phyloP scores from a whole-genome alignment of 1,140 invertebrate species.

The Atta texana region DNA sequence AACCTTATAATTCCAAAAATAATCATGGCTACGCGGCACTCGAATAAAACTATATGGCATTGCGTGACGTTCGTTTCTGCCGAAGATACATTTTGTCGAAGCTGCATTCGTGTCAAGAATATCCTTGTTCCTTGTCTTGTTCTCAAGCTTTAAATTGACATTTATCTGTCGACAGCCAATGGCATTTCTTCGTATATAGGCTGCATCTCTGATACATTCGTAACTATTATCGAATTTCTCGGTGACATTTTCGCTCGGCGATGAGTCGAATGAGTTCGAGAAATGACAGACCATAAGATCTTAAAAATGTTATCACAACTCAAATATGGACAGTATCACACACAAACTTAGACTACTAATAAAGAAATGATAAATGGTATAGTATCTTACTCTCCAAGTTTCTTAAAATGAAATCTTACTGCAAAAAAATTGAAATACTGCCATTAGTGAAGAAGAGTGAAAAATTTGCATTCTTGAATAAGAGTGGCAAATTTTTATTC shows the following conservation, averaged over 20 bases:
- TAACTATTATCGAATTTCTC: constrained; percentile 52
- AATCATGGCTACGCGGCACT: not conserved
- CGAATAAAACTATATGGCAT: constrained; percentile 5
- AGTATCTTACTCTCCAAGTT: too few species aligned
- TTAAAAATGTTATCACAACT: constrained; percentile 31
- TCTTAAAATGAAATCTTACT: too few species aligned
- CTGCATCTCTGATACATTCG: constrained; percentile 1
- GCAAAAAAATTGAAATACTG: too few species aligned
- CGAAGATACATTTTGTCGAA: constrained; percentile 1
- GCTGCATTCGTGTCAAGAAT: not conserved
- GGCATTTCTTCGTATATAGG: not conserved
- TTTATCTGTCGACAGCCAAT: constrained; percentile 46
- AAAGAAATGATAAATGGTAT: not conserved
- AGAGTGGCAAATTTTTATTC: too few species aligned
- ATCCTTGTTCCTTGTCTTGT: constrained; percentile 26
- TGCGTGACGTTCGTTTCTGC: constrained; percentile 11
- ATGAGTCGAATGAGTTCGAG: not conserved
- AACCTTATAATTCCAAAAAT: constrained; percentile 10
- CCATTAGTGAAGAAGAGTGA: too few species aligned
- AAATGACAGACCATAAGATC: not conserved
- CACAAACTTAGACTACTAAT: not conserved
- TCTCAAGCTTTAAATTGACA: constrained; percentile 49
- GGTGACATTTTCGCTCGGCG: constrained; percentile 16
- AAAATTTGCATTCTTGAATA: too few species aligned
- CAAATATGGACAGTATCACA: not conserved